Evolutionary conservation across 2,797 vertebrate genomes (phyloP), one percentile per base, ranked within the genome.

Genomic region (Tachyglossus aculeatus): DNA sequence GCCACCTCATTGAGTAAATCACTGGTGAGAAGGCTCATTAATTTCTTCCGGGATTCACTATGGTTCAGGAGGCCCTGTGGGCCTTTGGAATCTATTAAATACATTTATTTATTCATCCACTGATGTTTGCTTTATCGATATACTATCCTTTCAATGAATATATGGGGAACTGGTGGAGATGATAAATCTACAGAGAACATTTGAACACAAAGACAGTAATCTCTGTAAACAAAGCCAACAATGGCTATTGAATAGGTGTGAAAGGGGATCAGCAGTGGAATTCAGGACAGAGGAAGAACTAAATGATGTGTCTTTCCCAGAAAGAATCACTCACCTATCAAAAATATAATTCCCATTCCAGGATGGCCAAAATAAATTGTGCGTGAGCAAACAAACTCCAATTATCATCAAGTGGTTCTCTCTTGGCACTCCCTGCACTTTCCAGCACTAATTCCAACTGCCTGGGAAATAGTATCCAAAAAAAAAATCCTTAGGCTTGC

Each of bases 101-200:
- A 58, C 66, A 81, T 83, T 82, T 79, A 80, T 80, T 79, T 78
- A 85, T 85, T 84, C 54, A 66, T 81, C 63, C 54, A 48, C 54
- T 37, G 31, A 54, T 80, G 37, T 72, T 79, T 73, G 41, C 29
- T 80, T 78, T 67, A 44, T 2, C 56, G 60, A 62, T 45, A 82
- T n/a, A n/a, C n/a, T n/a, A n/a, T n/a, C n/a, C n/a, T n/a, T n/a
- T n/a, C n/a, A n/a, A n/a, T n/a, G n/a, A n/a, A n/a, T n/a, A n/a
- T n/a, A n/a, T 48, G 15, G 25, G 40, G 16, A 31, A 10, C 18
- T 8, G 13, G 13, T 21, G 9, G 13, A 18, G 2, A 6, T 9
- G 25, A 13, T 6, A 14, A 5, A 48, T 19, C 25, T 48, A 48
- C 45, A 18, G 24, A 27, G 25, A 48, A 19, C 9, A 18, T 5